phyloP scores from a whole-genome alignment of 1,140 invertebrate species.

The Anadara kagoshimensis region DNA sequence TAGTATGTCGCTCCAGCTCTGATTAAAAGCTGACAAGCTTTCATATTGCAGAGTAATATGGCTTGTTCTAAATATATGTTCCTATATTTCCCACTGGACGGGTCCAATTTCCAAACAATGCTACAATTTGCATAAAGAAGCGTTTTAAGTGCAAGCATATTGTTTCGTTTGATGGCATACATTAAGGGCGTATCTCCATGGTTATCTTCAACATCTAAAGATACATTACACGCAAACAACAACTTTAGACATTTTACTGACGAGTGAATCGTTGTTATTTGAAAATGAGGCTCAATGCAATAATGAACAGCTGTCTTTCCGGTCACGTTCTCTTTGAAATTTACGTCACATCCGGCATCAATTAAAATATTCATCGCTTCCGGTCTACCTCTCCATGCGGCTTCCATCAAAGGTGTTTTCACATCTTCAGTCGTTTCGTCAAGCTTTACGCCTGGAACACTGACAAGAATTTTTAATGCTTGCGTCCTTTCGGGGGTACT shows the following conservation, averaged over 20 bases:
- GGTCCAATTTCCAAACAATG: background rate
- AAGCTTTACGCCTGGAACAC: background rate
- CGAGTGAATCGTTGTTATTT: background rate
- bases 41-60: background rate
- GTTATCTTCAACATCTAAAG: background rate
- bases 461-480: background rate
- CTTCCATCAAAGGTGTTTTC: slow-evolving; percentile 1
- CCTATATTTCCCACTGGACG: background rate
- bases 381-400: background rate
- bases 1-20: background rate
- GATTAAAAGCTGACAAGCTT: background rate
- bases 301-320: background rate
- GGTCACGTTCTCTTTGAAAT: background rate
- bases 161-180: background rate
- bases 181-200: background rate
- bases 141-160: background rate
- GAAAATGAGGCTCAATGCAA: background rate
- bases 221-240: background rate
- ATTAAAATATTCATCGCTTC: slow-evolving; percentile 1
- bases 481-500: background rate
- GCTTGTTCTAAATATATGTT: background rate
- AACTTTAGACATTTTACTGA: background rate
- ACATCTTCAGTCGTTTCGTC: background rate
- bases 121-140: too few species aligned
- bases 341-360: background rate